Evolutionary conservation across 2,888 invertebrate genomes (phyloP).

Genomic region (Pachycephus smyrnensis): DNA sequence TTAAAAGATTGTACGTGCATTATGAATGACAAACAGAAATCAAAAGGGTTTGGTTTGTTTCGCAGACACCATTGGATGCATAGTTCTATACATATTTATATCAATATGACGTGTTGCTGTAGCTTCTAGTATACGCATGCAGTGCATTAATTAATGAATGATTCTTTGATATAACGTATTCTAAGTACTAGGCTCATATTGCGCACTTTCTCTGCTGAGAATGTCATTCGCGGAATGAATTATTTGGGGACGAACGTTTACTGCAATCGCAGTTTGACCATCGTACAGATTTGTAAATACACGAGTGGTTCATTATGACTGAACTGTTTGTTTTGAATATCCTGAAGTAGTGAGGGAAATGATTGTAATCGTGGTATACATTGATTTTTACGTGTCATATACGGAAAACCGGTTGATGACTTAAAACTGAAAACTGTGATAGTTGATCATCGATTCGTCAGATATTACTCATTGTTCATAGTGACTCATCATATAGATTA

Average conservation of each 20-base stretch:
- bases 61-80: not conserved
- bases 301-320: not conserved
- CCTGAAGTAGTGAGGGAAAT: not conserved
- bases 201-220: not conserved
- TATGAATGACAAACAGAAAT: not conserved
- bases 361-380: not conserved
- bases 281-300: not conserved
- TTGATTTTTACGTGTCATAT: not conserved
- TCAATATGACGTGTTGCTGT: not conserved
- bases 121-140: not conserved
- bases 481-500: not conserved
- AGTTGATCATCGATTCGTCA: too few species aligned
- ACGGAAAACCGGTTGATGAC: not conserved
- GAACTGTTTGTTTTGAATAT: not conserved
- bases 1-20: not conserved
- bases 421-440: not conserved
- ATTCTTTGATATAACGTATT: too few species aligned
- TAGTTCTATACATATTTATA: not conserved
- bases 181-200: not conserved
- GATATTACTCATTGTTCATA: not conserved
- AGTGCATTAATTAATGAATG: not conserved
- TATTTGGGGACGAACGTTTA: not conserved
- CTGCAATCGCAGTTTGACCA: not conserved
- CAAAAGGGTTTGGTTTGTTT: not conserved
- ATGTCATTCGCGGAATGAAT: not conserved